A percentile compares a stretch with the other conserved stretches of the same genome.
phyloP scores from a whole-genome alignment of 2,113 vertebrate genomes.

The Pogonocichla stellata region DNA sequence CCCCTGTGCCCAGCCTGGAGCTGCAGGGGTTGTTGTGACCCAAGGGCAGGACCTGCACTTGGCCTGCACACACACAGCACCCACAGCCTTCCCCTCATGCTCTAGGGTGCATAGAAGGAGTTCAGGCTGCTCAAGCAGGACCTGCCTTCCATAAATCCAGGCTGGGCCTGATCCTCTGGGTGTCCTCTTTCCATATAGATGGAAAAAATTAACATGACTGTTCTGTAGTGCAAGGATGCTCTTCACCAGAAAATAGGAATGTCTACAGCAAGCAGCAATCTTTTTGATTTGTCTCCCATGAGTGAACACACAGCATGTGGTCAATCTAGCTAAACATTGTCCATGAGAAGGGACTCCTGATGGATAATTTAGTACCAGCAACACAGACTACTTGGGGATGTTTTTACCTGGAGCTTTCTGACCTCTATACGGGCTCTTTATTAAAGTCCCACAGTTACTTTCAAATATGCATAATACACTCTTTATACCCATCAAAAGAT shows the following conservation, averaged over 20 bases:
- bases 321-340: neutral
- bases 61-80: neutral
- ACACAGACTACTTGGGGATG: neutral
- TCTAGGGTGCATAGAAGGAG: rapidly evolving
- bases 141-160: neutral
- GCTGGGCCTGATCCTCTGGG: neutral
- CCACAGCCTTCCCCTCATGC: neutral
- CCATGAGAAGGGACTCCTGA: neutral
- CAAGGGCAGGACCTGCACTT: neutral
- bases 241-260: neutral
- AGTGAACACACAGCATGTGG: neutral
- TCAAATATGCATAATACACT: neutral
- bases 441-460: neutral
- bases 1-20: neutral
- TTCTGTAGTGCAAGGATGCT: neutral
- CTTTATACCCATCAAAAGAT: neutral
- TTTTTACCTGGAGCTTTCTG: neutral
- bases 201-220: neutral
- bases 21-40: neutral
- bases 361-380: neutral
- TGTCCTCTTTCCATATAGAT: neutral
- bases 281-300: neutral
- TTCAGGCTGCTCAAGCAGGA: neutral
- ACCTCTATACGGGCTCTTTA: neutral
- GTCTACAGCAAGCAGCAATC: neutral